Conservation (phyloP, 2,888 invertebrate species). For the Drosophila lutescens region DNA sequence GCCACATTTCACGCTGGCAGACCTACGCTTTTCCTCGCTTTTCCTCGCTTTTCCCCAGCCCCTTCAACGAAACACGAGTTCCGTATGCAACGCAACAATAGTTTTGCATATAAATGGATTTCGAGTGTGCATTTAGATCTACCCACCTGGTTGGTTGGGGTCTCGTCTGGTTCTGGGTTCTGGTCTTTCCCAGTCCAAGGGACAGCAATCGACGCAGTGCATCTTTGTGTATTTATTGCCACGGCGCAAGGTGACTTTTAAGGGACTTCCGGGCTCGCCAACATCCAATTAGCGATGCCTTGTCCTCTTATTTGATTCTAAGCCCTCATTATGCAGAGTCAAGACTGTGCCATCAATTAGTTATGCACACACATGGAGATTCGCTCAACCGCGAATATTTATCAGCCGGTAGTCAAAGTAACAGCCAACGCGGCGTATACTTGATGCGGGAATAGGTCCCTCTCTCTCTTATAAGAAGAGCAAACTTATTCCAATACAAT, state of each 20-base stretch:
- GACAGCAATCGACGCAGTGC: constrained; percentile 33
- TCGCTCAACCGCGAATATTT: constrained; percentile 1
- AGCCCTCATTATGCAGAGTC: constrained; percentile 63
- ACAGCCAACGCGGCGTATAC: constrained; percentile 52
- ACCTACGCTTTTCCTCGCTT: constrained; percentile 15
- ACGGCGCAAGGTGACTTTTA: constrained; percentile 18
- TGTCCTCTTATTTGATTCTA: constrained; percentile 56
- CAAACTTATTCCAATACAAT: background rate
- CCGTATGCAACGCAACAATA: constrained; percentile 81
- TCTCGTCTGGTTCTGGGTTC: background rate
- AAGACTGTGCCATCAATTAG: constrained; percentile 34
- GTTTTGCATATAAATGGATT: constrained; percentile 83
- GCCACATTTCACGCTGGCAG: constrained; percentile 54
- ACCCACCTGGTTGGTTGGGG: constrained; percentile 49
- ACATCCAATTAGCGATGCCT: constrained; percentile 64
- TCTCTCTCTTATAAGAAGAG: background rate
- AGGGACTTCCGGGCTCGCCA: constrained; percentile 7
- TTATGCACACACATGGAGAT: constrained; percentile 9
- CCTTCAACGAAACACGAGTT: constrained; percentile 64
- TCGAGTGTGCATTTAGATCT: constrained; percentile 81
- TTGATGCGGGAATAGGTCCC: constrained; percentile 11
- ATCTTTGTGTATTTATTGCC: constrained; percentile 69
- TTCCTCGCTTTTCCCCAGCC: too few species aligned
- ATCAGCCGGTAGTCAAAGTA: constrained; percentile 15
- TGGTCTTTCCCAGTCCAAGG: too few species aligned